A percentile compares a stretch with the other conserved stretches of the same genome.
These are phyloP conservation scores for Grammomys dolichurus DNA, from an alignment of 2,113 vertebrate genomes.

Conservation along the genomic window DNA sequence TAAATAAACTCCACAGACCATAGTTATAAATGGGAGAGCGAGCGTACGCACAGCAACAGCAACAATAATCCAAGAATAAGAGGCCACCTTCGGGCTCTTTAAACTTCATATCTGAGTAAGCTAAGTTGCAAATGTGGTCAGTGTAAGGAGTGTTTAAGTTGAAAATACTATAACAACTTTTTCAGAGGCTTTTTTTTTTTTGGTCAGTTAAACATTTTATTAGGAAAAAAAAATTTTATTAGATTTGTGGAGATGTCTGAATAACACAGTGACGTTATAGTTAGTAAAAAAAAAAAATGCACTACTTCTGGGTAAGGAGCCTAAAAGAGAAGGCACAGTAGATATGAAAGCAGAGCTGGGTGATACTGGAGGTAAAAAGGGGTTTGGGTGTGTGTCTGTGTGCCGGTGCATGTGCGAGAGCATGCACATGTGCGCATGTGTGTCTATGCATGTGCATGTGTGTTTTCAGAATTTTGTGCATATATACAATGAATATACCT, in stretches of 20 bases:
- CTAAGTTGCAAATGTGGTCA: conserved; percentile 89
- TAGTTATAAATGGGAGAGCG: neutral
- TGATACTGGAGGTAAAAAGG: neutral
- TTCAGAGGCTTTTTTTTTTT: neutral
- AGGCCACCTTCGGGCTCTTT: neutral
- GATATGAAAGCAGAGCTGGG: neutral
- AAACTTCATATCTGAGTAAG: conserved; percentile 86
- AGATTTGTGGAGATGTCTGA: neutral
- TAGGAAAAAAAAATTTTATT: too few species aligned
- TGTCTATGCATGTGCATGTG: neutral
- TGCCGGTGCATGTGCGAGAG: too few species aligned
- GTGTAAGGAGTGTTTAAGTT: conserved; percentile 93
- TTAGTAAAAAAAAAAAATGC: neutral
- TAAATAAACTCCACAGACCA: neutral
- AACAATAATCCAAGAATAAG: neutral
- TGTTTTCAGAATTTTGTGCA: neutral
- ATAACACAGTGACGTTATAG: neutral
- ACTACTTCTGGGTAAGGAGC: neutral
- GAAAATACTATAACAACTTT: conserved; percentile 90
- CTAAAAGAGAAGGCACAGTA: neutral
- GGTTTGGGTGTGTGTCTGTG: neutral
- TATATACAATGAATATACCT: neutral
- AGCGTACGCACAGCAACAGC: neutral
- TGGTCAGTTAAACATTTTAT: neutral
- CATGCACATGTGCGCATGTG: neutral